phyloP scores from a whole-genome alignment of 2,888 invertebrate species.

The Epicampocera succincta region DNA sequence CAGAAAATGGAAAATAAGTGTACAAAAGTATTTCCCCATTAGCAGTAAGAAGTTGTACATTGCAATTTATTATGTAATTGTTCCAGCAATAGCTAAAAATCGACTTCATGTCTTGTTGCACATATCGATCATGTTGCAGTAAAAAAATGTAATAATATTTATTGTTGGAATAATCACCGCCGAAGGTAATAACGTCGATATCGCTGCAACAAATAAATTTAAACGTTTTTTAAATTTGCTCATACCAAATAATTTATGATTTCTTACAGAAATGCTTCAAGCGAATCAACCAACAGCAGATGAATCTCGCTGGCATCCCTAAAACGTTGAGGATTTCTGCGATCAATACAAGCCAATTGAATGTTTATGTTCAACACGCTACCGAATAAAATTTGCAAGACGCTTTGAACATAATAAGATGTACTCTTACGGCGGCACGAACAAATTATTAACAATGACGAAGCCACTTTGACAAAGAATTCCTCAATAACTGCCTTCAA shows the following conservation, averaged over 20 bases:
- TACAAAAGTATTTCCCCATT: conserved; percentile 44
- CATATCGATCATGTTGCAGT: conserved; percentile 71
- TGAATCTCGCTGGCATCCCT: conserved; percentile 36
- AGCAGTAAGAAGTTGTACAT: conserved; percentile 48
- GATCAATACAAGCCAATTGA: conserved; percentile 67
- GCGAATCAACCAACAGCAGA: conserved; percentile 59
- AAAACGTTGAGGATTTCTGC: conserved; percentile 22
- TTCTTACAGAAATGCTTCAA: conserved; percentile 62
- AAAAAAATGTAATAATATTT: conserved; percentile 76
- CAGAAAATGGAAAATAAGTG: conserved; percentile 64
- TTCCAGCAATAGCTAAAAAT: conserved; percentile 68
- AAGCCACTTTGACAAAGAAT: conserved; percentile 25
- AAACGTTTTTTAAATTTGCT: neutral
- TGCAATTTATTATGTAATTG: conserved; percentile 64
- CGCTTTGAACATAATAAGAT: conserved; percentile 71
- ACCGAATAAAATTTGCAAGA: conserved; percentile 72
- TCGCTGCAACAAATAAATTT: conserved; percentile 27
- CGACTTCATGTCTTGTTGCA: conserved; percentile 64
- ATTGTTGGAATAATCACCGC: conserved; percentile 73
- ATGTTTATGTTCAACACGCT: conserved; percentile 71
- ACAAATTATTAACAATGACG: conserved; percentile 65
- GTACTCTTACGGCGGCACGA: conserved; percentile 72
- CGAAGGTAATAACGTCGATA: conserved; percentile 72
- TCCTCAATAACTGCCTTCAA: conserved; percentile 29
- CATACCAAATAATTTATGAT: neutral